Evolutionary conservation across 1,140 invertebrate genomes (phyloP), one percentile per base, ranked within the genome.

Genomic region (Ostrea edulis): DNA sequence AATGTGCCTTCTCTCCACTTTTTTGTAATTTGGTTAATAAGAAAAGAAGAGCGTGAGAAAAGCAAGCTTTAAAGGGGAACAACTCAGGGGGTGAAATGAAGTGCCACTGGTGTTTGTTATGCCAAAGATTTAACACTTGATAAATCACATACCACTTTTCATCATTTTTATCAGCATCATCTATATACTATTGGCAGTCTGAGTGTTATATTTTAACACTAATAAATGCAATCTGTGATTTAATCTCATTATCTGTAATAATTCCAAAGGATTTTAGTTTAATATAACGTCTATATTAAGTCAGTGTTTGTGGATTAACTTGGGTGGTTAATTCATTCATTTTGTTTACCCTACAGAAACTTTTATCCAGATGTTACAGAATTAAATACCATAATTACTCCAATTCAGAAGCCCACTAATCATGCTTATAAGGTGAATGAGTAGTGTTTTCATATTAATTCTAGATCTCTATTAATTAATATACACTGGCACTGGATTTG

Each of bases 21-120:
- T 77, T 77, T 77, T 77, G 68, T 77, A 77, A 77, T 77, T 77
- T 77, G 68, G 68, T 77, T 77, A 77, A 77, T 35, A 77, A 77
- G 68, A 29, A 35, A 77, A 77, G 35, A 77, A 77, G 68, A 77
- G 68, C 68, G 68, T 77, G 68, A 77, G 68, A 77, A 77, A 77
- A 35, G 8, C 25, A 5, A 2, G 14, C 25, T 14, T 9, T 77
- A 29, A 68, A 77, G 68, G 68, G 68, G 25, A 8, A 77, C 29
- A 77, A 77, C 68, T 77, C 29, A 14, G 29, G 11, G 3, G 29
- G 9, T 29, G 7, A 44, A 35, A 25, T 35, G 22, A 77, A 77
- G 12, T 25, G 35, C 68, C 12, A 17, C 4, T 77, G 25, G 4
- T 35, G 14, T 77, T 35, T 62, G 58, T 62, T 20, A 20, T 62